Evolutionary conservation across 2,113 vertebrate genomes (phyloP).

Genomic region (Sylvietta virens): DNA sequence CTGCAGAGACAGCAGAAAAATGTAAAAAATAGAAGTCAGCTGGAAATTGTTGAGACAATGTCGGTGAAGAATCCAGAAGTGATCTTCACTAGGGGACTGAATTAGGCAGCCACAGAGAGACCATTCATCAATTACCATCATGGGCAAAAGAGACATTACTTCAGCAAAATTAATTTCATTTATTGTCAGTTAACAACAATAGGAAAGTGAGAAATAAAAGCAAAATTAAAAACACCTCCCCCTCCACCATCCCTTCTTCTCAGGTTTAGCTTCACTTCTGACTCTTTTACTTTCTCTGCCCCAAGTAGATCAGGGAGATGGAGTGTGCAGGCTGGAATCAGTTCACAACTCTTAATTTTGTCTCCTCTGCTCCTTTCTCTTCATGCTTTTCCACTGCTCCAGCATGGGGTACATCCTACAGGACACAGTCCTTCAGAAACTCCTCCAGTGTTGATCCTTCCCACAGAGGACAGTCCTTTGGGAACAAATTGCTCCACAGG

Average conservation of each 20-base stretch:
- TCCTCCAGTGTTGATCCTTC: background rate
- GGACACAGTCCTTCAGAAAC: background rate
- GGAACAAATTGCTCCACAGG: background rate
- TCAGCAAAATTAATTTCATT: background rate
- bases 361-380: background rate
- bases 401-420: fast-evolving
- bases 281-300: background rate
- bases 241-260: background rate
- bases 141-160: background rate
- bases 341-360: background rate
- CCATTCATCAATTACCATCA: background rate
- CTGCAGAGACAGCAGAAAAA: background rate
- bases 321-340: background rate
- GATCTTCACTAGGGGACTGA: background rate
- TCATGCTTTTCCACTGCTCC: background rate
- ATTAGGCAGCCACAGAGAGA: background rate
- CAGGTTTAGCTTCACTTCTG: background rate
- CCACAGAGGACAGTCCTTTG: background rate
- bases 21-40: background rate
- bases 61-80: background rate
- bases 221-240: background rate
- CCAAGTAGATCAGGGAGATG: background rate
- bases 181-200: background rate
- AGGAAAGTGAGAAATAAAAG: background rate
- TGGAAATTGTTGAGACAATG: background rate